Evolutionary conservation across 2,113 vertebrate genomes (phyloP), one percentile per base, ranked within the genome.

Genomic region (Phalacrocorax aristotelis): DNA sequence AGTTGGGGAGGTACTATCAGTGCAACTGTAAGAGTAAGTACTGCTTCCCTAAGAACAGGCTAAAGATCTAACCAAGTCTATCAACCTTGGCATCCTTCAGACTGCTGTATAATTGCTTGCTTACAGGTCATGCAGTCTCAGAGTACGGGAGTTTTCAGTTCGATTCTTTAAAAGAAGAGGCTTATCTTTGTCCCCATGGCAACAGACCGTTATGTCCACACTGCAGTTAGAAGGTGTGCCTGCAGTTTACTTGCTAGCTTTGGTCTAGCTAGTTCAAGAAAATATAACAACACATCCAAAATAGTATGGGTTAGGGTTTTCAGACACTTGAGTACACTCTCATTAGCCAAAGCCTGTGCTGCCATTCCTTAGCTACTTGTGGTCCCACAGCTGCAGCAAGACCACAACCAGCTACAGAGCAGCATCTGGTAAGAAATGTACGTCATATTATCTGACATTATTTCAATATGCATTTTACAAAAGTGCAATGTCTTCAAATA

Each of bases 1-100:
- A 48, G 71, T 1, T 46, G 19, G n/a, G n/a, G 7, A 19, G 21
- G 2, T 20, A 44, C 11, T 13, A 36, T 23, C 49, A 64, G 13
- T 13, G 14, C 2, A 5, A 58, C 3, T 18, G 1, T 6, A 54
- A n/a, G 36, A 16, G 1, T 6, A 54, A n/a, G 36, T 2, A 3
- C 17, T 48, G 40, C 64, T 60, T 51, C 22, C n/a, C 14, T 18
- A 51, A 29, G 26, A 77, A 19, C 16, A n/a, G 11, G 13, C 11
- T 54, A 5, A 57, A 54, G 10, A 34, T 6, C 4, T 19, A 64
- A 61, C 14, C 22, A 38, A 17, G 20, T 38, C 55, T 38, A 57
- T 51, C 25, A 61, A 0, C 36, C 18, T 12, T 0, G 1, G 26
- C 52, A 65, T 26, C 44, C 34, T 76, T 75, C 62, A 68, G 34